Conservation (phyloP, 2,888 invertebrate genomes). For the Lampropteryx suffumata region DNA sequence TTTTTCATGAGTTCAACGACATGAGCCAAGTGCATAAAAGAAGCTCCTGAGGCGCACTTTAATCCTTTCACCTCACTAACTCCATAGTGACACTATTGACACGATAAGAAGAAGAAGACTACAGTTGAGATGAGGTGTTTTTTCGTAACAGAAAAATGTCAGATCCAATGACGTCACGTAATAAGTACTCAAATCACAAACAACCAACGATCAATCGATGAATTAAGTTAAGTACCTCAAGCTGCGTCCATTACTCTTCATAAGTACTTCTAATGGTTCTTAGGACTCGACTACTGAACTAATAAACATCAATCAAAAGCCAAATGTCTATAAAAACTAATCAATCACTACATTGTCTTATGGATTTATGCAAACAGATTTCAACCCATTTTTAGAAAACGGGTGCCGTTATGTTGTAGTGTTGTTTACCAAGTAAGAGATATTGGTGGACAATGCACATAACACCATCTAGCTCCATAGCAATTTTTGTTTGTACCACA, state of each 20-base stretch:
- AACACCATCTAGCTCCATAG: no score
- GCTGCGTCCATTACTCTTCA: slow-evolving; percentile 77
- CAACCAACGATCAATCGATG: slow-evolving; percentile 67
- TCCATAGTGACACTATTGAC: no score
- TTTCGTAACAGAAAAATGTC: slow-evolving; percentile 5
- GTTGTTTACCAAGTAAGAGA: no score
- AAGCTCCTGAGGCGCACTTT: no score
- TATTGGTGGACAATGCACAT: no score
- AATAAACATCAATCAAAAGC: slow-evolving; percentile 80
- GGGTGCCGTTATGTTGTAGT: no score
- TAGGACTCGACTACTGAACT: slow-evolving; percentile 81
- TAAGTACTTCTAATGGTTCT: slow-evolving; percentile 78
- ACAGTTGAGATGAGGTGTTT: slow-evolving; percentile 22
- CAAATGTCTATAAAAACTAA: slow-evolving; percentile 75
- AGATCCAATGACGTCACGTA: not conserved
- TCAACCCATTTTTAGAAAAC: no score
- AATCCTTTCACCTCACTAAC: no score
- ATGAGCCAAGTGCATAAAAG: no score
- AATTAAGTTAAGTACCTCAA: slow-evolving; percentile 78
- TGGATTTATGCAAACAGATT: slow-evolving; percentile 79
- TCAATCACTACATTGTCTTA: slow-evolving; percentile 80
- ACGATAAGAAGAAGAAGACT: no score
- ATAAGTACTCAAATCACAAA: slow-evolving; percentile 51
- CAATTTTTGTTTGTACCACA: no score
- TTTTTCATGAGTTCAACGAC: no score